These are phyloP conservation scores for Siphlonurus alternatus DNA, from an alignment of 2,888 invertebrate genomes.

Conservation along the genomic window DNA sequence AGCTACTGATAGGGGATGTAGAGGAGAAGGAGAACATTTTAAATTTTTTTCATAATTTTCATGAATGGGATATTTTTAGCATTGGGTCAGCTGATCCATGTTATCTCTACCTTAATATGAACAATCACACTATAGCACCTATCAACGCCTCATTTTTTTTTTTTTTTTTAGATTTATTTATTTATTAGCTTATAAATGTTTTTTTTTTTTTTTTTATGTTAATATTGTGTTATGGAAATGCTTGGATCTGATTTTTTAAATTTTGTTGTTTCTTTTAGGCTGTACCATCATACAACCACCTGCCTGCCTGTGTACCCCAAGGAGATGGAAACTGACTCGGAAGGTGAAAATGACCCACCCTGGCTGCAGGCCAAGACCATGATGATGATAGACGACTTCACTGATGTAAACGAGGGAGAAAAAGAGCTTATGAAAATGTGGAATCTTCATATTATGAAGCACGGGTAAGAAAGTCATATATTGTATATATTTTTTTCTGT, in stretches of 20 bases:
- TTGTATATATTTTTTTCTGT: conserved; percentile 5
- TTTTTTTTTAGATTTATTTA: neutral
- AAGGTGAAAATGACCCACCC: conserved; percentile 84
- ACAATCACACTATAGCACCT: no score
- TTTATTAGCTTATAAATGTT: neutral
- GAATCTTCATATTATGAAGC: conserved; percentile 94
- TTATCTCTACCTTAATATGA: no score
- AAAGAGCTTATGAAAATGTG: conserved; percentile 98
- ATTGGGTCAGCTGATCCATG: no score
- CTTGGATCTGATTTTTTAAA: neutral
- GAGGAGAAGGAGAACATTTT: no score
- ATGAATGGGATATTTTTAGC: no score
- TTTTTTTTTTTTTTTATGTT: neutral
- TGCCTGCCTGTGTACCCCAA: conserved; percentile 88
- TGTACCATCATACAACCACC: conserved; percentile 89
- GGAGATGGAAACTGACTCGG: conserved; percentile 85
- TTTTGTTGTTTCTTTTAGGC: conserved; percentile 30
- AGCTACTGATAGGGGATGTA: no score
- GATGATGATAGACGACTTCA: conserved; percentile 98
- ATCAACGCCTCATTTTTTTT: neutral
- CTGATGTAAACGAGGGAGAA: conserved; percentile 97
- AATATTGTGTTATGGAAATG: neutral
- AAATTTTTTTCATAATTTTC: no score
- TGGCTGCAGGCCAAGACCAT: conserved; percentile 88
- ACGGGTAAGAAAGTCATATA: conserved; percentile 53